Evolutionary conservation across 2,888 invertebrate genomes (phyloP), one percentile per base, ranked within the genome.

Genomic region (Aethes cnicana): DNA sequence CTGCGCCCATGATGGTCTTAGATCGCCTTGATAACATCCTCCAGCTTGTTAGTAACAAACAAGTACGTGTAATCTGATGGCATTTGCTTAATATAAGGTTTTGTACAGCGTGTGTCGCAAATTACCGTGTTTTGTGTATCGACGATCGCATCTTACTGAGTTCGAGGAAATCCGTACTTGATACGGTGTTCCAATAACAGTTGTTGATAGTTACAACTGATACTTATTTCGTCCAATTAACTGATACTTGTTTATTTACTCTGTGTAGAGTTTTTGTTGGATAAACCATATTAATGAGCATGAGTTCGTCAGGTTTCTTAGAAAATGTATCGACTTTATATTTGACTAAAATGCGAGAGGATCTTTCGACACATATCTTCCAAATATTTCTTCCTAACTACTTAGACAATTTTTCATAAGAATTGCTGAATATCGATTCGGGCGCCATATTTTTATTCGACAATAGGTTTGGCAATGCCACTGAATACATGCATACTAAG

Each of bases 41-140:
- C 26, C 18, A 46, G 39, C 52, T 52, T 26, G 52, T 52, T 52
- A 46, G 39, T 20, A 52, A 44, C 50, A 39, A 37, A 26, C 26
- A 26, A 36, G 36, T 35, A 16, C 21, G 3, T 43, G 37, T 23
- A 20, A 52, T 52, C 46, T 33, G 52, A 46, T 39, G 44, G 18
- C 9, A 46, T 52, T 46, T 52, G 16, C 39, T 52, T 46, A 52
- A 46, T 33, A 21, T 26, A 39, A 46, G 52, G 32, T 39, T 46
- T 26, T 16, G 33, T 26, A 2, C 37, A 11, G 11, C 41, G 14
- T 36, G 12, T 43, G 32, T 39, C 44, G 32, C 30, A 32, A 46
- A 44, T 46, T 33, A 37, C 52, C 12, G 32, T 44, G 23, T 39
- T 37, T 36, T 23, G 30, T 17, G 25, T 25, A 30, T 50, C 50